Evolutionary conservation across 2,797 vertebrate genomes (phyloP).

Genomic region (Platalea minor): DNA sequence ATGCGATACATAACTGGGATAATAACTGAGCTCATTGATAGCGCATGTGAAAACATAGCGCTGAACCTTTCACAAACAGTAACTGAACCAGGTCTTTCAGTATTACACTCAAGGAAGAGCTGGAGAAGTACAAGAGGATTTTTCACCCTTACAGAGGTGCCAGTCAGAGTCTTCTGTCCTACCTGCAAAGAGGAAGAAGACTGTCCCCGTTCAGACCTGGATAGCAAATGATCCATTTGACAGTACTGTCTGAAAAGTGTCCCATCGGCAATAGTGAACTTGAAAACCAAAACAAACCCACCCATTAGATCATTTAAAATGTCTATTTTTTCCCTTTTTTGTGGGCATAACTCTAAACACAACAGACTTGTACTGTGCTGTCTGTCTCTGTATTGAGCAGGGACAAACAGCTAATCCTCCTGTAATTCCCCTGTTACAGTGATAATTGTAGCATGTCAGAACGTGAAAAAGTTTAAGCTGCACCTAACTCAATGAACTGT

Average conservation of each 20-base stretch:
- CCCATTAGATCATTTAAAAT: not conserved
- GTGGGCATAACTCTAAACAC: not conserved
- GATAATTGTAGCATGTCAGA: not conserved
- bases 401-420: not conserved
- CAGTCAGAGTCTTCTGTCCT: not conserved
- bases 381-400: not conserved
- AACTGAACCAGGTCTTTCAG: not conserved
- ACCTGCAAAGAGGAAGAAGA: not conserved
- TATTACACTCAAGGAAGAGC: not conserved
- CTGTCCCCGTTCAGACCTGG: not conserved
- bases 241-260: not conserved
- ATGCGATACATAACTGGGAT: not conserved
- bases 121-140: not conserved
- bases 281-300: not conserved
- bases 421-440: not conserved
- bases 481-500: not conserved
- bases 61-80: not conserved
- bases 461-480: not conserved
- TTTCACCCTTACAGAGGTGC: not conserved
- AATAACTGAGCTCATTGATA: not conserved
- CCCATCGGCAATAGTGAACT: not conserved
- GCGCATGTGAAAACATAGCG: accelerated
- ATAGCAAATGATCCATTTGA: not conserved
- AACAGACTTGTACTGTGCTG: not conserved
- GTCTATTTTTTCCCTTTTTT: accelerated